Base-by-base conservation (phyloP, 2,113 vertebrate species). In the Coracopsis vasa region DNA sequence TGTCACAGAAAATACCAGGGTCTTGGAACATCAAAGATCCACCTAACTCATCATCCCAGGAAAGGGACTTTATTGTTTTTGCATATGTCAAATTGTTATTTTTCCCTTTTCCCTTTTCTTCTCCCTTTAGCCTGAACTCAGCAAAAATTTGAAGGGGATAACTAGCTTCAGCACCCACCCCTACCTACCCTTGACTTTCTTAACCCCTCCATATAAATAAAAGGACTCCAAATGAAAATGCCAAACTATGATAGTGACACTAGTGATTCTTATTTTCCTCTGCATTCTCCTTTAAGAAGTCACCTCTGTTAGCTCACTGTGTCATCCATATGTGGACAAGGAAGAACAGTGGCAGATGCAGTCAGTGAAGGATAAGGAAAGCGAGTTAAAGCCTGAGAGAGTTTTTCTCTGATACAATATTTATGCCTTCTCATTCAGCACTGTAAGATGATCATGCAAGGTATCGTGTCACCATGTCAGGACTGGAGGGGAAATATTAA, bases 41-140 rank as follows among this genome's bases (percentile, higher is more conserved):
- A 96, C 96, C 95, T 97, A 98, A 98, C 97, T 98, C 97, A 96
- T 98, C 97, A 98, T 98, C 97, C 98, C 97, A 96, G 97, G 97
- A 98, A 97, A 97, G 98, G 98, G 98, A 99, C 98, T 98, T 98
- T 98, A 98, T 98, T 98, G 98, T 98, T 98, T 98, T 98, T 98
- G 98, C 98, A 98, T 98, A 98, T 99, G 98, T 99, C 98, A 99
- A 98, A 98, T 98, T 98, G 98, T 98, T 98, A 97, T 99, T 98
- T 98, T 97, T 96, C 62, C 82, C 53, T 81, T 90, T 80, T 74
- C 66, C 81, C 39, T 96, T 87, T 92, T 96, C 96, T 98, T 97
- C 96, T 97, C 98, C 97, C 95, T 97, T 96, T 97, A 96, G 92
- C 96, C 97, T 97, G 96, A 98, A 98, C 97, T 98, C 97, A 98